Evolutionary conservation across 1,140 invertebrate genomes (phyloP).

Genomic region (Scaptomyza pallida): DNA sequence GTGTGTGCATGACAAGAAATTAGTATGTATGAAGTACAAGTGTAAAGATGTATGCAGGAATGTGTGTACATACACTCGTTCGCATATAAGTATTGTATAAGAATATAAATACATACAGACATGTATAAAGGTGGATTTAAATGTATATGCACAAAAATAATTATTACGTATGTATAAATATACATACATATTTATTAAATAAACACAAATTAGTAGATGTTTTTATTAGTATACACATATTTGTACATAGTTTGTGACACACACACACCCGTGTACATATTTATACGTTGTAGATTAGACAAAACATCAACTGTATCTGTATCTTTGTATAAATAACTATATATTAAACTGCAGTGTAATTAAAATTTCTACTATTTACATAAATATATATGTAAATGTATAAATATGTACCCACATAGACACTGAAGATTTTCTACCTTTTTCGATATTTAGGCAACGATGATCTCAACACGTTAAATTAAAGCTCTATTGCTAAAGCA

Average conservation of each 20-base stretch:
- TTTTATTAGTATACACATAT: conserved; percentile 4
- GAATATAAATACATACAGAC: neutral
- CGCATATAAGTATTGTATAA: conserved; percentile 2
- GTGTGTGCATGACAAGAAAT: conserved; percentile 1
- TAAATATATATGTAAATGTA: neutral
- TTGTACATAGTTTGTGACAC: conserved; percentile 1
- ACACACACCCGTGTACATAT: neutral
- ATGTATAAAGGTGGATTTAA: neutral
- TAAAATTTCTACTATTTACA: neutral
- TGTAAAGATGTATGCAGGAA: neutral
- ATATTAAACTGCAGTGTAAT: neutral
- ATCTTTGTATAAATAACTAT: neutral
- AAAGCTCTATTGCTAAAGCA: conserved; percentile 64
- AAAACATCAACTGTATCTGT: neutral
- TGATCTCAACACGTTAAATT: conserved; percentile 65
- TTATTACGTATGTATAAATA: neutral
- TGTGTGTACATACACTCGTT: conserved; percentile 19
- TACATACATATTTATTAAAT: neutral
- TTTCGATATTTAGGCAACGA: conserved; percentile 33
- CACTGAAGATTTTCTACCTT: conserved; percentile 8
- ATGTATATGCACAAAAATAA: conserved; percentile 6
- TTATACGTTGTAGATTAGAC: neutral
- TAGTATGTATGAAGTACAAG: conserved; percentile 1
- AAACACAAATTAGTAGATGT: neutral
- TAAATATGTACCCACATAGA: conserved; percentile 17